Evolutionary conservation across 2,888 invertebrate species (phyloP).

Genomic region (Aradus depressus): DNA sequence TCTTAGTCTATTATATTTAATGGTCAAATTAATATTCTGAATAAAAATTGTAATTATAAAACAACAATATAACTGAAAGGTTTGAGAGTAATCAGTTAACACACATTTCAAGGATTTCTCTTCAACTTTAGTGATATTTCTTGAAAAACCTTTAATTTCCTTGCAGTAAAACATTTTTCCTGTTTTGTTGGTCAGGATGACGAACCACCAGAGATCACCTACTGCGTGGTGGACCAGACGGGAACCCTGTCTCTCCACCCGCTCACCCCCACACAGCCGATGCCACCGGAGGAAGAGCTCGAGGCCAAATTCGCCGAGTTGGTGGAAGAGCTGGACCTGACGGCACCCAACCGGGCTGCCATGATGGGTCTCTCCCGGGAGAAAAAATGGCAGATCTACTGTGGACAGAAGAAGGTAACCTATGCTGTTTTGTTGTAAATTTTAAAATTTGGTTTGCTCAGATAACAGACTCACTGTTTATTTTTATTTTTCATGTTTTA

Average conservation of each 20-base stretch:
- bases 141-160: conserved; percentile 20
- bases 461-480: no score
- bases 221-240: conserved; percentile 84
- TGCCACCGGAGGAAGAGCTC: conserved; percentile 85
- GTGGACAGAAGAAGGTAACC: conserved; percentile 56
- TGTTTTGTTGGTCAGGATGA: conserved; percentile 58
- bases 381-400: conserved; percentile 97
- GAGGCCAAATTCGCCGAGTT: conserved; percentile 90
- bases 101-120: no score
- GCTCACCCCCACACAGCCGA: conserved; percentile 82
- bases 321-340: conserved; percentile 88
- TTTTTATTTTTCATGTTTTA: no score
- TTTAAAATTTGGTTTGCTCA: no score
- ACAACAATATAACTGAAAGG: no score
- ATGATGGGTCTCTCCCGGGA: conserved; percentile 87
- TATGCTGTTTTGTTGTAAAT: no score
- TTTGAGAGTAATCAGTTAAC: no score
- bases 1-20: no score
- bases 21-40: no score
- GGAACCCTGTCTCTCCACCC: conserved; percentile 76
- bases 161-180: conserved; percentile 16
- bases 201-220: conserved; percentile 90
- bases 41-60: no score
- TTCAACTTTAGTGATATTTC: no score
- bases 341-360: conserved; percentile 85